Evolutionary conservation across 2,888 invertebrate genomes (phyloP).

Genomic region (Drosophila prolongata): DNA sequence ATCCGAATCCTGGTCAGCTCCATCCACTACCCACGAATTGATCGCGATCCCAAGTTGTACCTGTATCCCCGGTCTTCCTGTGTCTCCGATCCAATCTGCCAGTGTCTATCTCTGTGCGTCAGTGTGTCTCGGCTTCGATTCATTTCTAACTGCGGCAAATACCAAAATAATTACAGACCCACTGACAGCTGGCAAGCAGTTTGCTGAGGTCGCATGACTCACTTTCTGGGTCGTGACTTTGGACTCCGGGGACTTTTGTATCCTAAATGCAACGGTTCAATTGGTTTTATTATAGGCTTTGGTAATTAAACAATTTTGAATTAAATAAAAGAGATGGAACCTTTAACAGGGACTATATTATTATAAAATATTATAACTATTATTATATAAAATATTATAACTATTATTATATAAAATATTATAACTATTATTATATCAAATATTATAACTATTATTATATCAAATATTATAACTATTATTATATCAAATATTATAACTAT

Average conservation of each 20-base stretch:
- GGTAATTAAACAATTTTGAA: too few relatives aligned
- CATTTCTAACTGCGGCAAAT: constrained; percentile 2
- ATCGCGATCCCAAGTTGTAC: not conserved
- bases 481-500: too few relatives aligned
- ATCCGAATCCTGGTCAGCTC: not conserved
- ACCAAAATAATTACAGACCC: constrained; percentile 1
- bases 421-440: too few relatives aligned
- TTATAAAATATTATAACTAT: too few relatives aligned
- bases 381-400: too few relatives aligned
- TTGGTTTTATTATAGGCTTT: not conserved
- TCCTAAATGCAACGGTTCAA: not conserved
- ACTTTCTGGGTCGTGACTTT: constrained; percentile 5
- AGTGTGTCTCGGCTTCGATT: constrained; percentile 8
- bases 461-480: too few relatives aligned
- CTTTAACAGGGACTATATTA: too few relatives aligned
- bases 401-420: too few relatives aligned
- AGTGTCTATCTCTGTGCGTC: constrained; percentile 2
- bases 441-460: too few relatives aligned
- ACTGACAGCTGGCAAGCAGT: not conserved
- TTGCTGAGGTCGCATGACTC: constrained; percentile 10
- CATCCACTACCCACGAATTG: not conserved
- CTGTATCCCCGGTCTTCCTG: too few relatives aligned
- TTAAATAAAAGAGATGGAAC: too few relatives aligned
- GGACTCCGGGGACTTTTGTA: not conserved
- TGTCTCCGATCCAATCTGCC: not conserved